These are phyloP conservation scores for Prietella phreatophila DNA, from an alignment of 2,113 vertebrate genomes.

Conservation along the genomic window DNA sequence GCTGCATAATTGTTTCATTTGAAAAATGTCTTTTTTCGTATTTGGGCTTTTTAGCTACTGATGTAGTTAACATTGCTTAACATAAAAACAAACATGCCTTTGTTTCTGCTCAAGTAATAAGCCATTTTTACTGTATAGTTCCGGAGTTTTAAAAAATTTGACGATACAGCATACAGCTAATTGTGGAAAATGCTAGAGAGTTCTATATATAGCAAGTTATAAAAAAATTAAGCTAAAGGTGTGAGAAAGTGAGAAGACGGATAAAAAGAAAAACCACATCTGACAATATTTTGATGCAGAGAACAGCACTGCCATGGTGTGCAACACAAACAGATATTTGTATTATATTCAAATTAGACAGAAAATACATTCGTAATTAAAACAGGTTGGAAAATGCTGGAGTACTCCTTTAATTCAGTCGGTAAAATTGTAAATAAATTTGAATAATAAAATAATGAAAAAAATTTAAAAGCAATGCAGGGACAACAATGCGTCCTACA, in stretches of 20 bases:
- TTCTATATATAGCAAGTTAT: not conserved
- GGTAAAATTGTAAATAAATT: not conserved
- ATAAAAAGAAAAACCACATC: not conserved
- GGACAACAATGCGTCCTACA: not conserved
- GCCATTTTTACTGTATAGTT: not conserved
- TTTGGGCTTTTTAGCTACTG: not conserved
- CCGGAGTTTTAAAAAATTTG: not conserved
- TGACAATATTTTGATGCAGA: not conserved
- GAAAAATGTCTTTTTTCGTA: not conserved
- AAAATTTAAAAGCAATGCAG: not conserved
- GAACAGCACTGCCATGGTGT: not conserved
- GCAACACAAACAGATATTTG: not conserved
- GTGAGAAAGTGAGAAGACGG: not conserved
- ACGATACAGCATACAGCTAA: not conserved
- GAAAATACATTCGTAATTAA: not conserved
- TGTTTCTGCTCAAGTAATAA: not conserved
- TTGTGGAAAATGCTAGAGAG: not conserved
- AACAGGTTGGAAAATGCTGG: not conserved
- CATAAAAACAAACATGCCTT: not conserved
- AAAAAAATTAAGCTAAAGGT: not conserved
- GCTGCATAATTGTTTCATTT: not conserved
- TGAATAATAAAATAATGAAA: not conserved
- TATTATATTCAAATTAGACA: not conserved
- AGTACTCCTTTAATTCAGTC: not conserved
- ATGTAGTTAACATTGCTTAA: not conserved